Evolutionary conservation across 2,888 invertebrate species (phyloP).

Genomic region (Gibbula magus): DNA sequence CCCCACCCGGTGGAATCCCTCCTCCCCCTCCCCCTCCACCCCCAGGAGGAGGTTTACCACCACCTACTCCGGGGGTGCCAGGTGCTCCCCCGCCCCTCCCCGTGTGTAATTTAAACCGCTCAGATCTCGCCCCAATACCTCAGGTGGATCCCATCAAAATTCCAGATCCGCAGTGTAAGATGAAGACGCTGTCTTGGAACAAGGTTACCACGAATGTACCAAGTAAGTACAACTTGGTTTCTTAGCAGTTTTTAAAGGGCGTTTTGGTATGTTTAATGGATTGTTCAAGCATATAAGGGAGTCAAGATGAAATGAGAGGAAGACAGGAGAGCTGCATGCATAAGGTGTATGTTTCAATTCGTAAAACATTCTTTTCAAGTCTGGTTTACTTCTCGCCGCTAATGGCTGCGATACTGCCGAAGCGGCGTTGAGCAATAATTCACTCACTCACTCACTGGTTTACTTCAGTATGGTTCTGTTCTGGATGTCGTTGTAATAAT

Average conservation of each 20-base stretch:
- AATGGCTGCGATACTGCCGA: too few relatives aligned
- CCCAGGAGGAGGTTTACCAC: conserved; percentile 31
- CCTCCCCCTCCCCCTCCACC: conserved; percentile 41
- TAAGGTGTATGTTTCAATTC: too few relatives aligned
- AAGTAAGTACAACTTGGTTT: conserved; percentile 49
- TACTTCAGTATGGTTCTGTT: too few relatives aligned
- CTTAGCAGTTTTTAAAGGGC: neutral
- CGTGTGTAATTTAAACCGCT: neutral
- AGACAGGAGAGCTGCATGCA: too few relatives aligned
- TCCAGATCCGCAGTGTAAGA: conserved; percentile 93
- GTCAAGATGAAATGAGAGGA: too few relatives aligned
- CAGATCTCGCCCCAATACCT: conserved; percentile 33
- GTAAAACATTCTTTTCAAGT: too few relatives aligned
- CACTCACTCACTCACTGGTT: too few relatives aligned
- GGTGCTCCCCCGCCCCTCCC: conserved; percentile 39
- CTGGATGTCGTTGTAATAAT: too few relatives aligned
- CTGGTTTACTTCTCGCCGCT: too few relatives aligned
- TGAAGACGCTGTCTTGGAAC: conserved; percentile 98
- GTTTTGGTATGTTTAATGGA: too few relatives aligned
- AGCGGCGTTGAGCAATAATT: too few relatives aligned
- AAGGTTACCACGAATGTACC: conserved; percentile 84
- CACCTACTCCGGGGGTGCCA: conserved; percentile 39
- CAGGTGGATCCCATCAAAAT: conserved; percentile 79
- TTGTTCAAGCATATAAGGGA: neutral
- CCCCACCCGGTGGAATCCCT: conserved; percentile 11